These are phyloP conservation scores for Eilema depressum DNA, from an alignment of 2,888 invertebrate species.

Conservation along the genomic window DNA sequence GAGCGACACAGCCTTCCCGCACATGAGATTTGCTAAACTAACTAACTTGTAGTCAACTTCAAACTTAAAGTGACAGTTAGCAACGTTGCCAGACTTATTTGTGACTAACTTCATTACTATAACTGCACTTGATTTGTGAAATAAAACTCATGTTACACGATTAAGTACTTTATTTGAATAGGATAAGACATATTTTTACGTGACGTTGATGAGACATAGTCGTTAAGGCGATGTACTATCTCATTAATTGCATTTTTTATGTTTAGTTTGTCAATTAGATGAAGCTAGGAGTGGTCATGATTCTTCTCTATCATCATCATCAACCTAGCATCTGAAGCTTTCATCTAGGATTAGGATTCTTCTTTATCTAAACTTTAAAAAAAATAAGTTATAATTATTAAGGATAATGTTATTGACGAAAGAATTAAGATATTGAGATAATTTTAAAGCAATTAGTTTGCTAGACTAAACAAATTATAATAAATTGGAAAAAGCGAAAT, in stretches of 20 bases:
- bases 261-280: neutral
- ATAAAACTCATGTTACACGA: slow-evolving; percentile 21
- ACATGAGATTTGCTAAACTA: slow-evolving; percentile 63
- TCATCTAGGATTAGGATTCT: too few species aligned
- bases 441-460: too few species aligned
- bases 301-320: neutral
- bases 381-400: too few species aligned
- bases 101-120: slow-evolving; percentile 65
- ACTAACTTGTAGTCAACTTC: slow-evolving; percentile 70
- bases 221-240: slow-evolving; percentile 57
- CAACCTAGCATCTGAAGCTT: too few species aligned
- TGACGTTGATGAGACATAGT: neutral
- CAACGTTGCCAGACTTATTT: slow-evolving; percentile 74
- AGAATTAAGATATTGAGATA: too few species aligned
- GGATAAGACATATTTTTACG: slow-evolving; percentile 20
- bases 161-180: slow-evolving; percentile 25
- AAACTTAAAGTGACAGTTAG: slow-evolving; percentile 54
- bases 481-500: too few species aligned
- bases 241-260: neutral
- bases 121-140: slow-evolving; percentile 63
- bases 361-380: too few species aligned
- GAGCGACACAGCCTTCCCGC: slow-evolving; percentile 61
- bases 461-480: too few species aligned
- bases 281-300: neutral
- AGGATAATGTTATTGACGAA: too few species aligned